Evolutionary conservation across 2,797 vertebrate genomes (phyloP).

Genomic region (Mareca penelope): DNA sequence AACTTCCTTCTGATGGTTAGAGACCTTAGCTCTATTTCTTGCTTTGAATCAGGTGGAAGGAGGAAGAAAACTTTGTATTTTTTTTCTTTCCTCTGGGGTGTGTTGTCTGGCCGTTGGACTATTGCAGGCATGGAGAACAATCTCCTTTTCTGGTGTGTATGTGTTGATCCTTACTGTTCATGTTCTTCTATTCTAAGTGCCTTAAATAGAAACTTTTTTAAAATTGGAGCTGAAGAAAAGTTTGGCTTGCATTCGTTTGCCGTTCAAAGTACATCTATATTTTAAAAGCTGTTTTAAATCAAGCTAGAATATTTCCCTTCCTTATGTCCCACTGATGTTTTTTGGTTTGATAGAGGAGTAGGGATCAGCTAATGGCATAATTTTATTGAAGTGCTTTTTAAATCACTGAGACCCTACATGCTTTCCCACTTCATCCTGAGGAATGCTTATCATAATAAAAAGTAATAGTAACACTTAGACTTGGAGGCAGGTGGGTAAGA

Average conservation of each 20-base stretch:
- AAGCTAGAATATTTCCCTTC: neutral
- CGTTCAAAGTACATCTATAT: neutral
- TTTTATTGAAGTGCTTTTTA: neutral
- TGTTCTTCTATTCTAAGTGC: neutral
- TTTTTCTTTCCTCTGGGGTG: neutral
- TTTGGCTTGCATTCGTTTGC: neutral
- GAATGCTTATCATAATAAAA: neutral
- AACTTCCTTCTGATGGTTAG: neutral
- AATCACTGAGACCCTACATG: neutral
- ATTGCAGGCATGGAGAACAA: neutral
- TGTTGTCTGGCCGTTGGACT: neutral
- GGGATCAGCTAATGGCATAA: neutral
- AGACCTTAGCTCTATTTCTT: neutral
- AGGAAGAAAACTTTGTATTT: neutral
- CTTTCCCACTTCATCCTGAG: neutral
- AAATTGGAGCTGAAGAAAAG: neutral
- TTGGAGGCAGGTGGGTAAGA: neutral
- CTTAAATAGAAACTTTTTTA: neutral
- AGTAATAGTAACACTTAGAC: neutral
- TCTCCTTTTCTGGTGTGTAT: neutral
- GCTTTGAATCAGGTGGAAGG: neutral
- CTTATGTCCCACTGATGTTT: neutral
- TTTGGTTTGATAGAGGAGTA: neutral
- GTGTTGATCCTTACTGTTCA: neutral
- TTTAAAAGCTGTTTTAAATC: neutral